A percentile compares a stretch with the other conserved stretches of the same genome.
phyloP scores from a whole-genome alignment of 2,797 vertebrate species.

The Diceros bicornis region DNA sequence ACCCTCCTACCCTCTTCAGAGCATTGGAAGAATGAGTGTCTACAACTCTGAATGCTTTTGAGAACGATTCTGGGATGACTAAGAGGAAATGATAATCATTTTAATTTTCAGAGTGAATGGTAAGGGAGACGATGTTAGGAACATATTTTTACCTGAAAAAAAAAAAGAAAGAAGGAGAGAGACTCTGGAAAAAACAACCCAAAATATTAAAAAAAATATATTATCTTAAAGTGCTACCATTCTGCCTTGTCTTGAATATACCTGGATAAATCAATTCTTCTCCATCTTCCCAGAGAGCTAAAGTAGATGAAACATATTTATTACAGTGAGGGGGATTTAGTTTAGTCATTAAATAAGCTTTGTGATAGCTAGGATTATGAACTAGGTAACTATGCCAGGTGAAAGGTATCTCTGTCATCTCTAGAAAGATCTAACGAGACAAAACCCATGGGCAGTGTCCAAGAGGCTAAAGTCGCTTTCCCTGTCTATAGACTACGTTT shows the following conservation, averaged over 20 bases:
- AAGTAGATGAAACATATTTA: not conserved
- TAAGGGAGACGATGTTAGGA: slow-evolving; percentile 64
- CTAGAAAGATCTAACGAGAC: not conserved
- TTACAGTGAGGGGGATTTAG: not conserved
- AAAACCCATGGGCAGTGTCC: not conserved
- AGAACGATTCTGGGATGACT: slow-evolving; percentile 71
- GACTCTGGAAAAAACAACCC: not conserved
- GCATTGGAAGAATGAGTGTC: not conserved
- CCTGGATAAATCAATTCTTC: not conserved
- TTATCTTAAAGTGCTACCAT: not conserved
- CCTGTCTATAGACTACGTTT: rapidly evolving
- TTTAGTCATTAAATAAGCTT: not conserved
- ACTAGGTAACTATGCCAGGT: not conserved
- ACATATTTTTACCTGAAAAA: slow-evolving; percentile 41
- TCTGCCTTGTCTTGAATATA: not conserved
- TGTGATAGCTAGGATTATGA: not conserved
- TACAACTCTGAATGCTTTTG: not conserved
- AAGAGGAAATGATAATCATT: slow-evolving; percentile 69
- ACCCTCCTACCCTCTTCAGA: not conserved
- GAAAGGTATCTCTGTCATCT: not conserved
- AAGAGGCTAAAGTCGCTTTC: rapidly evolving
- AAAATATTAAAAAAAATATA: slow-evolving; percentile 6
- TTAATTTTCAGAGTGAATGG: slow-evolving; percentile 70
- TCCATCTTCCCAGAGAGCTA: not conserved
- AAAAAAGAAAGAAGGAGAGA: not conserved